A percentile compares a stretch with the other conserved stretches of the same genome.
These are phyloP conservation scores for Marmota flaviventris DNA, from an alignment of 2,113 vertebrate species.

Conservation along the genomic window DNA sequence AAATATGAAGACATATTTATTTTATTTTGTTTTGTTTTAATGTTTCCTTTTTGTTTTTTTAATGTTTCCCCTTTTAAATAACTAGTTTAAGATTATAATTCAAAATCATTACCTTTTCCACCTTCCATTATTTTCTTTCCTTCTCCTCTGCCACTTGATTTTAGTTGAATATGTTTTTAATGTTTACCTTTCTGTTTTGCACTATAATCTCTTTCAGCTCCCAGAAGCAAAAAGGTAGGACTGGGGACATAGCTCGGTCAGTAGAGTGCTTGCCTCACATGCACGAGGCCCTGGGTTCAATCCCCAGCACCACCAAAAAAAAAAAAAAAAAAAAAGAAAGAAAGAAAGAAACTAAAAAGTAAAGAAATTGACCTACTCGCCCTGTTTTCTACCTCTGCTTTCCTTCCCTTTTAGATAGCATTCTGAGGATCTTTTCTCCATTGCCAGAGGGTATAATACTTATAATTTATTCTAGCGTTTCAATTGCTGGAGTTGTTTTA, in stretches of 20 bases:
- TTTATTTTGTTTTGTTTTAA: neutral
- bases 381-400: neutral
- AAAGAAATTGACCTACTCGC: neutral
- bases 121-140: neutral
- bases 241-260: too few relatives aligned
- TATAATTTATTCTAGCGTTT: neutral
- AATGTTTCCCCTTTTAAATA: neutral
- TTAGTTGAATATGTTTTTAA: neutral
- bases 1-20: neutral
- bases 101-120: neutral
- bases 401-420: neutral
- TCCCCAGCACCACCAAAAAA: too few relatives aligned
- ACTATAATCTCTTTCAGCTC: neutral
- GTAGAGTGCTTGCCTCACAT: too few relatives aligned
- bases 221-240: neutral
- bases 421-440: neutral
- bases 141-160: neutral
- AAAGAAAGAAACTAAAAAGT: neutral
- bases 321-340: too few relatives aligned
- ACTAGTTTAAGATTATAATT: neutral
- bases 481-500: neutral
- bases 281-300: too few relatives aligned
- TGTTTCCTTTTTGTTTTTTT: neutral
- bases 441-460: neutral
- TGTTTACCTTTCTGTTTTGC: neutral